phyloP scores from a whole-genome alignment of 2,113 vertebrate genomes.

The Catagonus wagneri region DNA sequence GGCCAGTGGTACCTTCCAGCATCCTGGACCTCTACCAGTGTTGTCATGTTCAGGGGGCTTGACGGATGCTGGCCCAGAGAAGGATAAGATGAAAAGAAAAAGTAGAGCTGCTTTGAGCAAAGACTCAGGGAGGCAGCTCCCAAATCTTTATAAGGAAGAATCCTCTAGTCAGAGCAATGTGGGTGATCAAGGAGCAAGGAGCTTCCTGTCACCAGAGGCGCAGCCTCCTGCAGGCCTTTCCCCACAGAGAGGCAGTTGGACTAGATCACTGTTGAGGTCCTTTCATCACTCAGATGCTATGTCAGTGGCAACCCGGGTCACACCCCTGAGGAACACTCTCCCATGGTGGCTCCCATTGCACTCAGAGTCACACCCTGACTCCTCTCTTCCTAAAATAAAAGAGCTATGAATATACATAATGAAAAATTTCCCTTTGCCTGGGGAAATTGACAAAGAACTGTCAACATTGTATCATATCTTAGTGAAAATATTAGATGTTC shows the following conservation, averaged over 20 bases:
- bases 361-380: not conserved
- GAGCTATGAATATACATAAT: not conserved
- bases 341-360: not conserved
- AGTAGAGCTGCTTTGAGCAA: not conserved
- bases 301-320: fast-evolving
- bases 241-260: fast-evolving
- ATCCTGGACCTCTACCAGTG: not conserved
- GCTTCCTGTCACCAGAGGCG: not conserved
- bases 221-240: not conserved
- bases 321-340: not conserved
- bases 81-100: not conserved
- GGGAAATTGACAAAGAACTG: not conserved
- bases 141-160: not conserved
- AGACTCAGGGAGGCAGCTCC: not conserved
- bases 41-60: not conserved
- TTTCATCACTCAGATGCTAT: not conserved
- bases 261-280: not conserved
- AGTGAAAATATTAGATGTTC: constrained; percentile 24
- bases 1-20: not conserved
- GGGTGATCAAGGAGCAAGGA: not conserved
- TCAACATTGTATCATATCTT: not conserved
- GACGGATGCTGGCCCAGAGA: not conserved
- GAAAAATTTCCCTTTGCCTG: not conserved
- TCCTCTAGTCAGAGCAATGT: not conserved
- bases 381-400: not conserved